These are phyloP conservation scores for Rhynchonycteris naso DNA, from an alignment of 2,797 vertebrate species.

Conservation along the genomic window DNA sequence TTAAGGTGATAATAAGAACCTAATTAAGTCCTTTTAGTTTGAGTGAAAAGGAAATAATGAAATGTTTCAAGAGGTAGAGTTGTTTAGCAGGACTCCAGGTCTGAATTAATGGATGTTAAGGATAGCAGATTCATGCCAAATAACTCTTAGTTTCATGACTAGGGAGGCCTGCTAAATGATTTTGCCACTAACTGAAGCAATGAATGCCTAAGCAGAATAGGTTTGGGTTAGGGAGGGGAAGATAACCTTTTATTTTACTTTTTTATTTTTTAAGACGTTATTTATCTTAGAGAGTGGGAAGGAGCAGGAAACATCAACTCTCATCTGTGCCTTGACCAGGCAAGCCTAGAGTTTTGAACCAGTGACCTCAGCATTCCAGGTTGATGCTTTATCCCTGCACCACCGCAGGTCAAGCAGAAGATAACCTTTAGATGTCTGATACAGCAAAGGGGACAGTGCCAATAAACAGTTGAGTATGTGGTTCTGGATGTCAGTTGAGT, in stretches of 20 bases:
- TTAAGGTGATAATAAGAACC: not conserved
- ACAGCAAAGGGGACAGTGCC: not conserved
- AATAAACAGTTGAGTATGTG: not conserved
- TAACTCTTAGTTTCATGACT: slow-evolving; percentile 1
- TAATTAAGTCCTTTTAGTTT: slow-evolving; percentile 7
- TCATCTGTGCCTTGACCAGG: too few relatives aligned
- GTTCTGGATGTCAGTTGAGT: not conserved
- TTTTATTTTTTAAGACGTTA: too few relatives aligned
- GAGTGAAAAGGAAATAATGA: not conserved
- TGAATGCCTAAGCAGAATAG: not conserved
- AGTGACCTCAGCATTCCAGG: too few relatives aligned
- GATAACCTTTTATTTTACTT: not conserved
- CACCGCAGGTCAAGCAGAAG: too few relatives aligned
- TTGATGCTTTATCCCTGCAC: too few relatives aligned
- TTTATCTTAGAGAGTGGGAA: too few relatives aligned
- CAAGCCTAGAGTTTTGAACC: too few relatives aligned
- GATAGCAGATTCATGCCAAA: not conserved
- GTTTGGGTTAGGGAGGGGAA: not conserved
- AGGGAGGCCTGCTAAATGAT: not conserved
- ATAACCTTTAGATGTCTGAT: not conserved
- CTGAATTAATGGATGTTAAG: not conserved
- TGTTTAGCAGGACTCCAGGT: not conserved
- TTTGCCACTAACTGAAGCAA: not conserved
- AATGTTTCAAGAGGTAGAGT: not conserved
- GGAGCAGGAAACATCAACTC: too few relatives aligned